Evolutionary conservation across 2,797 vertebrate species (phyloP), one percentile per base, ranked within the genome.

Genomic region (Coregonus sp.): DNA sequence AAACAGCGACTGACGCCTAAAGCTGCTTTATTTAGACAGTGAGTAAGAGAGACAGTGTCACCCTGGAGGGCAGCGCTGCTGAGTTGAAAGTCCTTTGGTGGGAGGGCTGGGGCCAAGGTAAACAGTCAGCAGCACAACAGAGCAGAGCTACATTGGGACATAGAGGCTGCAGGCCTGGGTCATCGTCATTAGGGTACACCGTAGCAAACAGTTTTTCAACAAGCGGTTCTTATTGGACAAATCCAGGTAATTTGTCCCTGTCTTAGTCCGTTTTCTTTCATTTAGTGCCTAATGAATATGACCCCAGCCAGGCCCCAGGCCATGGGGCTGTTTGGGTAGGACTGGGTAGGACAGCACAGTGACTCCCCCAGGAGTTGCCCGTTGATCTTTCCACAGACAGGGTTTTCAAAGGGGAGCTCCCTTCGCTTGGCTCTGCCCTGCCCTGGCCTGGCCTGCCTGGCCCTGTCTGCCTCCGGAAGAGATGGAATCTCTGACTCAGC

Each of bases 401-500:
- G 85, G 76, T 77, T 87, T 91, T 90, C 82, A 86, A 91, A 91
- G 83, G 72, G 86, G 79, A 82, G 77, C 84, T 72, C 80, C 15
- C 59, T 63, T 9, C 11, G 59, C 59, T 12, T 63, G 59, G 59
- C 59, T 63, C n/a, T 63, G 59, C 59, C 56, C 20, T 63, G 59
- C 9, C 40, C 40, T 47, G 11, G 40, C 40, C 9, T 47, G 40
- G 40, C 40, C 40, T 47, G 70, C 79, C 11, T 35, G 31, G 61
- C 29, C 72, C 76, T 75, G 78, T 75, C 86, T 75, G 87, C 86
- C 86, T 89, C 92, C 89, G 92, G 94, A 94, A 93, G 93, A 92
- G 94, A 95, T 94, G 90, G 76, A 87, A 95, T 95, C 94, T 91
- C 91, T 92, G 90, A 92, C 90, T 91, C 88, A 91, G 89, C 89